Conservation (phyloP, 2,888 invertebrate genomes). For the Candidula unifasciata region DNA sequence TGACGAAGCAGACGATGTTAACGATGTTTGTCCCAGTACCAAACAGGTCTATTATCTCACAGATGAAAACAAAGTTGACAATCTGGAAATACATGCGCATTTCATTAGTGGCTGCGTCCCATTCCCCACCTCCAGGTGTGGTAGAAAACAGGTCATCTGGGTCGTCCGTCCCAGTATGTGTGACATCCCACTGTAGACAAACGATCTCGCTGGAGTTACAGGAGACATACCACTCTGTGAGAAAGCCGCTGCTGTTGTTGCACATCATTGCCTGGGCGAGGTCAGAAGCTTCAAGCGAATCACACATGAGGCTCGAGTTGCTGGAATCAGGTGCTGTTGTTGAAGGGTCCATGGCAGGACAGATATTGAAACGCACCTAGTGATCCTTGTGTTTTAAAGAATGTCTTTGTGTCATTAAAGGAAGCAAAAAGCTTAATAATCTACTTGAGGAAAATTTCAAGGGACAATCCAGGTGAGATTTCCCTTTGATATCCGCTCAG, state of each 20-base stretch:
- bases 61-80: slow-evolving; percentile 9
- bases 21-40: slow-evolving; percentile 7
- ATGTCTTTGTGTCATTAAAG: too few species aligned
- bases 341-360: too few species aligned
- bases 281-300: not conserved
- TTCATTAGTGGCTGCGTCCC: not conserved
- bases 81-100: slow-evolving; percentile 25
- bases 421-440: too few species aligned
- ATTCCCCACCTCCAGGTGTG: not conserved
- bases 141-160: not conserved
- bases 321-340: too few species aligned
- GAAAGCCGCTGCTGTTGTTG: not conserved
- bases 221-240: not conserved
- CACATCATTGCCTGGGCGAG: not conserved
- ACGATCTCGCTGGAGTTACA: not conserved
- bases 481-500: too few species aligned
- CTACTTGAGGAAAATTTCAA: too few species aligned
- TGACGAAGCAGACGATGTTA: not conserved
- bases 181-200: not conserved
- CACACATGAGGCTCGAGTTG: too few species aligned
- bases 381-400: too few species aligned
- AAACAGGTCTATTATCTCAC: slow-evolving; percentile 10
- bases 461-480: too few species aligned
- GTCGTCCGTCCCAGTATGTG: not conserved
- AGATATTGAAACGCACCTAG: too few species aligned